A percentile compares a stretch with the other conserved stretches of the same genome.
Evolutionary conservation across 1,140 invertebrate genomes (phyloP).

Genomic region (Lysiphlebus fabarum): DNA sequence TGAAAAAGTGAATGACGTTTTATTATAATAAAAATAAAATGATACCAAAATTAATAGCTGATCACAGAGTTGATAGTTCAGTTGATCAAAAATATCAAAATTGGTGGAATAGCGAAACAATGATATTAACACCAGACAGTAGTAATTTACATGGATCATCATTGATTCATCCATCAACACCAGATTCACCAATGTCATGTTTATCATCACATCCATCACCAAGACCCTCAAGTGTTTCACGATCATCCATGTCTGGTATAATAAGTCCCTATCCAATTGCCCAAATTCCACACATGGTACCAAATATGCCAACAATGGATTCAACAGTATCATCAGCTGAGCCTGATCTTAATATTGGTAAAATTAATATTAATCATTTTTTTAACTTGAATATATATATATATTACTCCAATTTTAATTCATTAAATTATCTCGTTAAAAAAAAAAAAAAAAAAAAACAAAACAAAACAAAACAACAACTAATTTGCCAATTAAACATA

Average conservation of each 20-base stretch:
- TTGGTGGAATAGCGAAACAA: conserved; percentile 24
- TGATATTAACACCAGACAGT: conserved; percentile 51
- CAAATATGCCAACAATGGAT: conserved; percentile 58
- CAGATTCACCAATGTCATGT: conserved; percentile 38
- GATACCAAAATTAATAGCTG: conserved; percentile 11
- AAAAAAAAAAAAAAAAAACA: no score
- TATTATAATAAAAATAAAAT: conserved; percentile 11
- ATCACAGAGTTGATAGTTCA: conserved; percentile 12
- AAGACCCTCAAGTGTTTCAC: conserved; percentile 30
- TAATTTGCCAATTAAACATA: no score
- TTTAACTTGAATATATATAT: neutral
- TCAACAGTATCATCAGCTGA: conserved; percentile 59
- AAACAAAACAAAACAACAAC: no score
- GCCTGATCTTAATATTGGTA: conserved; percentile 62
- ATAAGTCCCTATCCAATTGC: conserved; percentile 41
- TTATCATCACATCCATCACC: conserved; percentile 33
- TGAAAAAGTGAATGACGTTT: conserved; percentile 15
- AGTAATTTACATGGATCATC: conserved; percentile 35
- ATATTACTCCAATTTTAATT: no score
- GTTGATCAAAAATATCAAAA: conserved; percentile 12
- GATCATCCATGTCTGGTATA: conserved; percentile 36
- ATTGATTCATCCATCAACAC: conserved; percentile 22
- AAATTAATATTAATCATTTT: conserved; percentile 7
- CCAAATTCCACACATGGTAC: conserved; percentile 39
- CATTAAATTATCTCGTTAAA: no score